Base-by-base conservation (phyloP, 2,113 vertebrate species). In the Oxyruncus cristatus region DNA sequence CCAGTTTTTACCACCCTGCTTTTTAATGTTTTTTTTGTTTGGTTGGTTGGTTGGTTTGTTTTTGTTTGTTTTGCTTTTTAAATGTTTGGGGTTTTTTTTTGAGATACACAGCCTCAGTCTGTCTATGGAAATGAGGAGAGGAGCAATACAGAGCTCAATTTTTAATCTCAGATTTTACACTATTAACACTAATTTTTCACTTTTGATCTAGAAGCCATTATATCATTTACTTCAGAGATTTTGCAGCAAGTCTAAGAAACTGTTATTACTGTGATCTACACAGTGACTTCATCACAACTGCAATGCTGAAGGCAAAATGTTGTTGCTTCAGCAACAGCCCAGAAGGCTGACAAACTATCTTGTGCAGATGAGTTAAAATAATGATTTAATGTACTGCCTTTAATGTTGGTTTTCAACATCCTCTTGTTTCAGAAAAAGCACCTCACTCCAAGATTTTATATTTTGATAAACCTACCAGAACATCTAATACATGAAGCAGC, bases 1-100 rank as follows among this genome's bases (percentile, higher is more conserved):
- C 55, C 35, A 49, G 2, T 26, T 53, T 83, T 55, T 46, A 55
- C 22, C 5, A 16, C 0, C 0, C 42, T 26, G 16, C 1, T 55
- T 74, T 85, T 59, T 6, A 20, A 20, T 7, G 46, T 21, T 20
- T 42, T 42, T 42, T 42, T 42, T 42, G 14, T 42, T 42, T 42
- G 41, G 12, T 42, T 42, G 41, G n/a, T 42, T 42, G 6, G 12
- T 42, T 42, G 41, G 41, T 46, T 46, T 19, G 6, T 46, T 46
- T 46, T 18, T 7, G 7, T 5, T 42, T 42, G 11, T 42, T 46
- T 46, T 46, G 5, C 18, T 53, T 32, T 32, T n/a, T n/a, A n/a
- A n/a, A n/a, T n/a, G n/a, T n/a, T n/a, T n/a, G n/a, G n/a, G n/a
- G n/a, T 55, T 20, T 56, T 58, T 44, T 19, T 32, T 49, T 67